These are phyloP conservation scores for Micropterix aruncella DNA, from an alignment of 2,888 invertebrate species.

Conservation along the genomic window DNA sequence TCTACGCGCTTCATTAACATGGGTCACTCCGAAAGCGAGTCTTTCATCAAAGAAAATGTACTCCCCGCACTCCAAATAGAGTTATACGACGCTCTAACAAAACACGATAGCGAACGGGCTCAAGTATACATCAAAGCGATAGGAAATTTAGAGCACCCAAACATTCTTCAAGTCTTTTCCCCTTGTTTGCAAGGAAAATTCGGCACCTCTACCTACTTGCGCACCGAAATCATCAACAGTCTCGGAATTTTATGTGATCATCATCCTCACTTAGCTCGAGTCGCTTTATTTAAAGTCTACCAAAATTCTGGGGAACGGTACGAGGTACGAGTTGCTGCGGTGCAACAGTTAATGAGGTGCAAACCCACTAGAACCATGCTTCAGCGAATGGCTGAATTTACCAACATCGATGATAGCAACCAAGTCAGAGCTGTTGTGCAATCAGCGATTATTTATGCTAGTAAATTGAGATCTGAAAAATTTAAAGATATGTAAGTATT, in stretches of 20 bases:
- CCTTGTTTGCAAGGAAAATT: constrained; percentile 39
- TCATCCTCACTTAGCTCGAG: constrained; percentile 28
- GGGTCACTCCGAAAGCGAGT: constrained; percentile 27
- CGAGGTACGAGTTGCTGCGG: constrained; percentile 38
- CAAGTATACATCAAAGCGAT: constrained; percentile 36
- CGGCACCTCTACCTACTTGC: constrained; percentile 32
- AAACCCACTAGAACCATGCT: too few species aligned
- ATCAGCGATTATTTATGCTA: too few species aligned
- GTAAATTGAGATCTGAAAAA: too few species aligned
- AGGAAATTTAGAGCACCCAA: constrained; percentile 35
- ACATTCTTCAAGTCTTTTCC: constrained; percentile 32
- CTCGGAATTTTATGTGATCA: too few species aligned
- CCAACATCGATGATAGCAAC: too few species aligned
- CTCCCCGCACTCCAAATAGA: constrained; percentile 31
- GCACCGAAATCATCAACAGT: constrained; percentile 34
- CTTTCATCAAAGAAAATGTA: constrained; percentile 25
- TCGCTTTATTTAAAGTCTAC: constrained; percentile 39
- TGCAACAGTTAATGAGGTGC: constrained; percentile 32
- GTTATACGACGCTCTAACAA: constrained; percentile 28
- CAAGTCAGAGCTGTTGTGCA: too few species aligned
- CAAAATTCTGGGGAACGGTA: constrained; percentile 34
- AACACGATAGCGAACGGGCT: constrained; percentile 27
- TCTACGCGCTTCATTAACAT: constrained; percentile 30
- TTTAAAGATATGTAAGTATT: too few species aligned
- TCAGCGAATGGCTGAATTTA: too few species aligned